Conservation (phyloP, 35 echinoderm and acorn worm genomes). For the Heliocidaris tuberculata region DNA sequence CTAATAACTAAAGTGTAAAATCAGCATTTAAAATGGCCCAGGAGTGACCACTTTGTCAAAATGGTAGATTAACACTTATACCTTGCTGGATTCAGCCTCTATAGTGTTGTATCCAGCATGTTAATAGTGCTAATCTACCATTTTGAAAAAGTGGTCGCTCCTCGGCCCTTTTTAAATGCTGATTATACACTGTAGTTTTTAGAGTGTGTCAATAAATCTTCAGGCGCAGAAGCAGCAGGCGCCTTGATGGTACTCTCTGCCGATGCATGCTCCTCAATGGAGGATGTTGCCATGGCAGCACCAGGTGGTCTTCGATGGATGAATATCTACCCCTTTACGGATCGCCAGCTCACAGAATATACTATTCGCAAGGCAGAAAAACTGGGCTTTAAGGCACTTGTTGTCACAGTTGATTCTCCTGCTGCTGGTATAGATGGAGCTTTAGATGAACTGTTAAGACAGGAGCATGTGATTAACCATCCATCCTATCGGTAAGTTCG, state of each 20-base stretch:
- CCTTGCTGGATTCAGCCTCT: too few relatives aligned
- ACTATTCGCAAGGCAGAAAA: background rate
- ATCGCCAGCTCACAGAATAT: background rate
- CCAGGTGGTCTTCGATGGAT: constrained; percentile 33
- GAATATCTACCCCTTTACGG: background rate
- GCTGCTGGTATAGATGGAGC: background rate
- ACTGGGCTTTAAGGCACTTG: constrained; percentile 30
- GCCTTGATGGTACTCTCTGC: constrained; percentile 21
- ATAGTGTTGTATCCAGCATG: too few relatives aligned
- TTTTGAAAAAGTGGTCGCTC: too few relatives aligned
- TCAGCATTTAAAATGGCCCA: too few relatives aligned
- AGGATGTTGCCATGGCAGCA: background rate
- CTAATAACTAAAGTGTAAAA: too few relatives aligned
- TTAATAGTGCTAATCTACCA: too few relatives aligned
- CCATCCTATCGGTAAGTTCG: background rate
- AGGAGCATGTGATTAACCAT: background rate
- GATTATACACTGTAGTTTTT: too few relatives aligned
- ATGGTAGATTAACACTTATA: too few relatives aligned
- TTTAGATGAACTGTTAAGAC: background rate
- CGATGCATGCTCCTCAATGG: background rate
- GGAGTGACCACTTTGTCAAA: too few relatives aligned
- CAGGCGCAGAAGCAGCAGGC: background rate
- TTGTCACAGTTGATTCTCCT: constrained; percentile 47
- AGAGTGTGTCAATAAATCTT: background rate
- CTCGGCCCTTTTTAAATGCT: too few relatives aligned